phyloP scores from a whole-genome alignment of 1,140 invertebrate genomes.

The Penaeus vannamei region DNA sequence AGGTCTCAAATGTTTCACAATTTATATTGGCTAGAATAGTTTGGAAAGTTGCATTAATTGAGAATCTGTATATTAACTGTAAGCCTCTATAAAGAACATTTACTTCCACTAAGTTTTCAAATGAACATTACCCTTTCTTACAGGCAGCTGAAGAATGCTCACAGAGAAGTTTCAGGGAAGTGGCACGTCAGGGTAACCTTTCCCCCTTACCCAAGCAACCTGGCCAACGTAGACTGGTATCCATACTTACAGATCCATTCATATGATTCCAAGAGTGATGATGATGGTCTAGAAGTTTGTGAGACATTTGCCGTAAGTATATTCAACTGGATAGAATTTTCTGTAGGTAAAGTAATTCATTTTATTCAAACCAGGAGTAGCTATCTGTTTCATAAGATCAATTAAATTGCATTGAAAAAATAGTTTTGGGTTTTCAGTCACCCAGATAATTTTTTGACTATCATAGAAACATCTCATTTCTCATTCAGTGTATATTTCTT shows the following conservation, averaged over 20 bases:
- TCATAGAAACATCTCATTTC: too few relatives aligned
- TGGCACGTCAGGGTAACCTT: conserved; percentile 67
- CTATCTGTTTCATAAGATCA: not conserved
- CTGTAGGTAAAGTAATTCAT: not conserved
- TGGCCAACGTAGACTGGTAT: conserved; percentile 49
- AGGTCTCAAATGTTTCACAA: too few relatives aligned
- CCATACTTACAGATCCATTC: conserved; percentile 56
- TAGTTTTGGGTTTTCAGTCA: too few relatives aligned
- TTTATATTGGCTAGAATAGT: too few relatives aligned
- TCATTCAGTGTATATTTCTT: conserved; percentile 45
- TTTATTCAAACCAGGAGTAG: not conserved
- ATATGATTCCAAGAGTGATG: conserved; percentile 25
- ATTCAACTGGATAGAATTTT: not conserved
- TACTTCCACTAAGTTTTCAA: not conserved
- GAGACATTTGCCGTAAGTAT: conserved; percentile 52
- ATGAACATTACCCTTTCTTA: conserved; percentile 51
- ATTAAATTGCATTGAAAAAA: too few relatives aligned
- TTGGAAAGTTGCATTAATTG: not conserved
- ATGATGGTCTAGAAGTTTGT: conserved; percentile 31
- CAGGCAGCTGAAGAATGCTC: conserved; percentile 70
- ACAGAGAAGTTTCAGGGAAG: conserved; percentile 42
- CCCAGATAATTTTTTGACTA: too few relatives aligned
- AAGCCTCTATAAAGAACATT: not conserved
- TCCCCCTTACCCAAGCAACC: conserved; percentile 55
- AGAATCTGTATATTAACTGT: not conserved